These are phyloP conservation scores for Denticeps clupeoides DNA, from an alignment of 2,797 vertebrate genomes.

Conservation along the genomic window DNA sequence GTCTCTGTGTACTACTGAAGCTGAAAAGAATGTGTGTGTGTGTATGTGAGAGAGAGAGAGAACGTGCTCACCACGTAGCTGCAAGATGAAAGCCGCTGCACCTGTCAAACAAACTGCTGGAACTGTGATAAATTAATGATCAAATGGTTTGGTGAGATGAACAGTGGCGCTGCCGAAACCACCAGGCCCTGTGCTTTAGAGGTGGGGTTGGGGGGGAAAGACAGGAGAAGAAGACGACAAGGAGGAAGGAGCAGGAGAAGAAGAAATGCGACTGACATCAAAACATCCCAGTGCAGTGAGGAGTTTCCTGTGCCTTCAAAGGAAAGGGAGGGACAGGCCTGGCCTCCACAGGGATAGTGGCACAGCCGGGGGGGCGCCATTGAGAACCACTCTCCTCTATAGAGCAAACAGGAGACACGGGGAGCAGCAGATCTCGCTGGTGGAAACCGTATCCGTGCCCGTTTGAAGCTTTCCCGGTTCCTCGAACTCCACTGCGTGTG, in stretches of 20 bases:
- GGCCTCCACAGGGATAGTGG: slow-evolving; percentile 24
- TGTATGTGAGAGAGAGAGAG: slow-evolving; percentile 18
- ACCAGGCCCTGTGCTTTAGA: slow-evolving; percentile 57
- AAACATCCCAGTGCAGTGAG: slow-evolving; percentile 43
- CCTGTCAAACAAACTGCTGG: slow-evolving; percentile 95
- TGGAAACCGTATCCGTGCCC: neutral
- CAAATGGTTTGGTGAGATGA: slow-evolving; percentile 74
- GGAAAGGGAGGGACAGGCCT: slow-evolving; percentile 28
- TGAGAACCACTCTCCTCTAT: slow-evolving; percentile 3
- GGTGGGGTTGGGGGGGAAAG: slow-evolving; percentile 15
- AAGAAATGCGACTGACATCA: slow-evolving; percentile 68
- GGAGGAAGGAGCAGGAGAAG: slow-evolving; percentile 19
- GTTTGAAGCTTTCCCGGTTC: neutral
- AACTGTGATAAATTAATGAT: slow-evolving; percentile 97
- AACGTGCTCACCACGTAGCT: slow-evolving; percentile 60
- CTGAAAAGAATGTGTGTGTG: neutral
- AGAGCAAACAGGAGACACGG: slow-evolving; percentile 1
- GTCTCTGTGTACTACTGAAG: no score
- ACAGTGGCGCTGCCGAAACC: slow-evolving; percentile 69
- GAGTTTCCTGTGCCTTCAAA: slow-evolving; percentile 38
- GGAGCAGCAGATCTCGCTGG: neutral
- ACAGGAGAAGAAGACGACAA: slow-evolving; percentile 13
- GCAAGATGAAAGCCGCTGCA: slow-evolving; percentile 83
- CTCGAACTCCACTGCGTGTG: neutral
- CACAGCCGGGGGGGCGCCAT: slow-evolving; percentile 8